Percentiles rank a stretch among this genome's conserved stretches.
phyloP scores from a whole-genome alignment of 1,140 invertebrate genomes.

The Littorina saxatilis region DNA sequence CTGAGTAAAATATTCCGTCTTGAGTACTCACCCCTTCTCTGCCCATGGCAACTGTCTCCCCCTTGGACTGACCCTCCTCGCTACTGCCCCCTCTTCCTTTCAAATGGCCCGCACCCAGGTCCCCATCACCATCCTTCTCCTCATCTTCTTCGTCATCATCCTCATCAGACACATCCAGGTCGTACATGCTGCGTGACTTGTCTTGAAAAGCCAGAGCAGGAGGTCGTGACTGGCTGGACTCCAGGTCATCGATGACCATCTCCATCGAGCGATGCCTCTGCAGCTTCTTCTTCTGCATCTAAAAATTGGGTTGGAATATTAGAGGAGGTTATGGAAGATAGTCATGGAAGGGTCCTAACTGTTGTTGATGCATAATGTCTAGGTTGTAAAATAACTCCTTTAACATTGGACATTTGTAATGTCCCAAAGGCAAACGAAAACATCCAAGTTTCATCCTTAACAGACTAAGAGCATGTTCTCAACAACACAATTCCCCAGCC shows the following conservation, averaged over 20 bases:
- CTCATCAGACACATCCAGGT: conserved; percentile 38
- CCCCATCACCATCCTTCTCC: neutral
- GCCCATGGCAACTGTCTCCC: neutral
- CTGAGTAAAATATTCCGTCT: no score
- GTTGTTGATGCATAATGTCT: no score
- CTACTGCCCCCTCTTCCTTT: neutral
- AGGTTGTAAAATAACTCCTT: no score
- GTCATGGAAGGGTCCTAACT: neutral
- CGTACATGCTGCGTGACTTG: conserved; percentile 31
- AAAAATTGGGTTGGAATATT: no score
- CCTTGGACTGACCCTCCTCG: neutral
- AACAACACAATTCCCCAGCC: no score
- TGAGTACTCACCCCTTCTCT: neutral
- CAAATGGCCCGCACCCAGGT: no score
- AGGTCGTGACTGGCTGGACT: neutral
- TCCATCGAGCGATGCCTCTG: conserved; percentile 31
- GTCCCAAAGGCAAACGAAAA: no score
- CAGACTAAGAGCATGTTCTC: no score
- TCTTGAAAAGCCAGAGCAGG: neutral
- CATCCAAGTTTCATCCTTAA: no score
- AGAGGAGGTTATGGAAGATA: neutral
- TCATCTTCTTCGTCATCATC: conserved; percentile 31
- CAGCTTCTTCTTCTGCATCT: conserved; percentile 37
- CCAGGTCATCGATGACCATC: conserved; percentile 41
- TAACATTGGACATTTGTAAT: no score